These are phyloP conservation scores for Cromileptes altivelis DNA, from an alignment of 2,113 vertebrate species.

Conservation along the genomic window DNA sequence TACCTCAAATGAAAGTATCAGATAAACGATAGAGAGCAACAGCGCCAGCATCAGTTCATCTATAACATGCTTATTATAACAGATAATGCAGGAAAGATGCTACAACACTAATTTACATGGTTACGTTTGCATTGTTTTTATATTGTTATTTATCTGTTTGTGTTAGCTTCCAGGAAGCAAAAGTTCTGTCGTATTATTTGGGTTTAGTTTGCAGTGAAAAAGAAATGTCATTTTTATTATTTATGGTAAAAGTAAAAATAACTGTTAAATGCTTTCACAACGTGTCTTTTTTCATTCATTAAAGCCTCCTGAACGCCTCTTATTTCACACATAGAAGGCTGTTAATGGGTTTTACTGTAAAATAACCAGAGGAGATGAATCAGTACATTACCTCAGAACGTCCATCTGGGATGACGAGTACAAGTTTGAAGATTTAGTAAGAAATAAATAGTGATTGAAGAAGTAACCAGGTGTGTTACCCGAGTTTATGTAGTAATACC, in stretches of 20 bases:
- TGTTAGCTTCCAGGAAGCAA: slow-evolving; percentile 77
- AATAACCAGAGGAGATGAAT: not conserved
- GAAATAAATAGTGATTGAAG: not conserved
- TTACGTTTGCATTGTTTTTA: slow-evolving; percentile 47
- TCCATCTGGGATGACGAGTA: not conserved
- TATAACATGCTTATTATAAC: slow-evolving; percentile 23
- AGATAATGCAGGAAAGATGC: slow-evolving; percentile 9
- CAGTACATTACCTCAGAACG: not conserved
- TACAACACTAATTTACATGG: slow-evolving; percentile 19
- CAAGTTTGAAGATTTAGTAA: not conserved
- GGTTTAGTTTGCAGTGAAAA: slow-evolving; percentile 42
- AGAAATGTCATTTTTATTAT: slow-evolving; percentile 60
- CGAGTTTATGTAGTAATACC: no score
- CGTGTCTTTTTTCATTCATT: slow-evolving; percentile 23
- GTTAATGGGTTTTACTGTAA: not conserved
- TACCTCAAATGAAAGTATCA: slow-evolving; percentile 23
- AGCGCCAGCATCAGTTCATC: slow-evolving; percentile 2
- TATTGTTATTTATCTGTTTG: slow-evolving; percentile 56
- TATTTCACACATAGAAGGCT: no score
- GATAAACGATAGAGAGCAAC: slow-evolving; percentile 6
- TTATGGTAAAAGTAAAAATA: slow-evolving; percentile 65
- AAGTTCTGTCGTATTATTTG: slow-evolving; percentile 20
- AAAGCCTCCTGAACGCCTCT: not conserved
- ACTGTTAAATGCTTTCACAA: slow-evolving; percentile 4
- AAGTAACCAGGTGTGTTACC: not conserved